Conservation (phyloP, 2,797 vertebrate genomes). For the Threskiornis aethiopicus region DNA sequence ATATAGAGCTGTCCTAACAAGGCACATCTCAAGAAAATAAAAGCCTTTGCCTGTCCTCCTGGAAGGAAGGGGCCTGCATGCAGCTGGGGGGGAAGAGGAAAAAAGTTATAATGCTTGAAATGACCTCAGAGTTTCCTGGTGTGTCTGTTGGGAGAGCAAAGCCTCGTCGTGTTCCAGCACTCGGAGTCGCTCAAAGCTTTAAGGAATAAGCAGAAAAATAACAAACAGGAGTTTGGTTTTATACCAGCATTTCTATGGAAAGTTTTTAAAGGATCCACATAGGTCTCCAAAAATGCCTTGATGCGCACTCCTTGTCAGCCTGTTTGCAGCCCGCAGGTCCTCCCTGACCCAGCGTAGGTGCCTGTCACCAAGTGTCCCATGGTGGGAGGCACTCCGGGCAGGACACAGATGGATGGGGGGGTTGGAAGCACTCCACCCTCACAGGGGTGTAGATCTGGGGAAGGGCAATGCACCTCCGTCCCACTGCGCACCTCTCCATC, state of each 20-base stretch:
- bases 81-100: not conserved
- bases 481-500: not conserved
- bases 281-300: not conserved
- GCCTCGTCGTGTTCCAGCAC: not conserved
- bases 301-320: not conserved
- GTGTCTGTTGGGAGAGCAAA: constrained; percentile 7
- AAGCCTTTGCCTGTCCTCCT: not conserved
- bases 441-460: fast-evolving
- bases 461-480: not conserved
- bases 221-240: not conserved
- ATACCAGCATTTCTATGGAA: not conserved
- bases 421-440: not conserved
- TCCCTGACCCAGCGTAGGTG: fast-evolving
- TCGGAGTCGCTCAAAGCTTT: not conserved
- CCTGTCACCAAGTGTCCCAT: fast-evolving
- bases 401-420: not conserved
- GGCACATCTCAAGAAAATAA: constrained; percentile 9
- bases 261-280: not conserved
- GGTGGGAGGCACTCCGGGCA: not conserved
- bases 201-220: constrained; percentile 2
- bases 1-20: not conserved
- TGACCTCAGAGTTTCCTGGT: constrained; percentile 58
- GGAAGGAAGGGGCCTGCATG: constrained; percentile 24
- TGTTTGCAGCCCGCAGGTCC: fast-evolving
- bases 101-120: constrained; percentile 6